Percentiles rank a stretch among this genome's conserved stretches.
These are phyloP conservation scores for Drosophila jambulina DNA, from an alignment of 1,140 invertebrate species.

Conservation along the genomic window DNA sequence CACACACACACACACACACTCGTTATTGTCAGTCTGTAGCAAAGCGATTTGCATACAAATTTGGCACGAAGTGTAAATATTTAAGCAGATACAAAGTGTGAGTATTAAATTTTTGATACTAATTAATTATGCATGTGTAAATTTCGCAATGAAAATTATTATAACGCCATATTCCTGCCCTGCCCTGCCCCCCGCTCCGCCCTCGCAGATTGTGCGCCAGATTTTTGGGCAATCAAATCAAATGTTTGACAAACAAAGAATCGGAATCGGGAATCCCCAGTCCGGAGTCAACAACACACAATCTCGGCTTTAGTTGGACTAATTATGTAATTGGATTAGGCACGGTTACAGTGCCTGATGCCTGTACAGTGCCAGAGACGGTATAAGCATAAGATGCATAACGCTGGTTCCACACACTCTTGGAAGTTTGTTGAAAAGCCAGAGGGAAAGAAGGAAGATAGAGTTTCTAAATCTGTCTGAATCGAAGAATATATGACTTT, in stretches of 20 bases:
- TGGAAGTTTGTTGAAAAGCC: too few relatives aligned
- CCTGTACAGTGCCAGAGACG: too few relatives aligned
- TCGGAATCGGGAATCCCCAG: slow-evolving; percentile 3
- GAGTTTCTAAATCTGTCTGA: too few relatives aligned
- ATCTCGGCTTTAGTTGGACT: slow-evolving; percentile 32
- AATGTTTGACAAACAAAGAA: slow-evolving; percentile 54
- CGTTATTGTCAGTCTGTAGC: slow-evolving; percentile 82
- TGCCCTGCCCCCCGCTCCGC: not conserved
- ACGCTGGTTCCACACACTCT: not conserved
- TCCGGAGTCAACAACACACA: not conserved
- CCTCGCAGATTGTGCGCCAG: slow-evolving; percentile 9
- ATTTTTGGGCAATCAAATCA: slow-evolving; percentile 48
- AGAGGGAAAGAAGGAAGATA: too few relatives aligned
- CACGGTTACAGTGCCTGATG: too few relatives aligned
- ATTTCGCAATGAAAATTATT: slow-evolving; percentile 83
- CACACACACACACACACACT: not conserved
- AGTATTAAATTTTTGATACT: slow-evolving; percentile 84
- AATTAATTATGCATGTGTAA: slow-evolving; percentile 85
- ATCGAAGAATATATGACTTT: too few relatives aligned
- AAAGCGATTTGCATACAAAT: slow-evolving; percentile 84
- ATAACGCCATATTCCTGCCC: slow-evolving; percentile 74
- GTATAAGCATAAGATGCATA: not conserved
- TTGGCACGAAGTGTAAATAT: slow-evolving; percentile 85
- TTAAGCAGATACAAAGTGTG: slow-evolving; percentile 84
- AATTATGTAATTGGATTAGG: slow-evolving; percentile 67